Base-by-base conservation (phyloP, 2,888 invertebrate species). In the Drepanosiphum platanoidis region DNA sequence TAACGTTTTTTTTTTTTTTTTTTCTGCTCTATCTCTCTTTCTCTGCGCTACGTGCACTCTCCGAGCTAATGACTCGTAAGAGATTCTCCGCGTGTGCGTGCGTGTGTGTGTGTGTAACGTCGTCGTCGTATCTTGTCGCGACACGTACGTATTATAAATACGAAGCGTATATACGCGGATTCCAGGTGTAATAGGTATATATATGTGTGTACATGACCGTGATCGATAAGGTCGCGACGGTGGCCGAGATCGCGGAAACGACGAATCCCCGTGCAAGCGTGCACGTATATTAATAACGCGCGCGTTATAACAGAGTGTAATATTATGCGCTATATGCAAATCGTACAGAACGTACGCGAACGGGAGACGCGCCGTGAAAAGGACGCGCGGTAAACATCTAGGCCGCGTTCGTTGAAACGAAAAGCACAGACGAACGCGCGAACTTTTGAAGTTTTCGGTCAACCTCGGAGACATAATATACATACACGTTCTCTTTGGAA, bases 1-100 rank as follows among this genome's bases (percentile, higher is more conserved):
- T 15, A 27, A 27, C 15, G 8, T 8, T 8, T 8, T 22, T 68
- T 18, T 68, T 42, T 9, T 42, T 42, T n/a, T n/a, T n/a, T n/a
- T n/a, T n/a, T n/a, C n/a, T n/a, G n/a, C 42, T 42, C 42, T 9
- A 42, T 42, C 42, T 42, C 42, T 42, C 11, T 11, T 42, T 11
- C 42, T 5, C 42, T 9, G 5, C 11, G 42, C 11, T 8, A 22
- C 34, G 15, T 39, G 13, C 5, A 11, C 39, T 4, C n/a, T 9
- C 36, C 8, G 2, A 39, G 70, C 70, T 70, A 70, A 70, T 70
- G 70, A 70, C 77, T 30, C 36, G 36, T 36, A 3, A 34, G 75
- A n/a, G 75, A 34, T 1, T 34, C 15, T 36, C 0, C 7, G 0
- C 27, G 61, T 7, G 9, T 42, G 11, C 42, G 11, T 42, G 42